Conservation (phyloP, 2,113 vertebrate species). For the Thomomys bottae region DNA sequence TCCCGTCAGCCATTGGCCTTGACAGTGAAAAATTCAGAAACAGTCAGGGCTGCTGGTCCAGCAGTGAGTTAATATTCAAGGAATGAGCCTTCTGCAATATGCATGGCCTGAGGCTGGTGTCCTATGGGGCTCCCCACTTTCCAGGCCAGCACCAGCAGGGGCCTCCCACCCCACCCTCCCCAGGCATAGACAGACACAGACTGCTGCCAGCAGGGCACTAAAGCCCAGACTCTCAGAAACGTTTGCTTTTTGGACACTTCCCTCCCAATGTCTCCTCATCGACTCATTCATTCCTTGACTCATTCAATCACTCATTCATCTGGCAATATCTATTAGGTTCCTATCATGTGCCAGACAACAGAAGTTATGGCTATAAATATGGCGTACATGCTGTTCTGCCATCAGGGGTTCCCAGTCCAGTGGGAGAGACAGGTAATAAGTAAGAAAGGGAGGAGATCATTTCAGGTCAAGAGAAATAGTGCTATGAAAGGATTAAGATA, state of each 20-base stretch:
- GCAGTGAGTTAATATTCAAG: constrained; percentile 69
- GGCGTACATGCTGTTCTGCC: background rate
- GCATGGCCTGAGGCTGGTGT: constrained; percentile 61
- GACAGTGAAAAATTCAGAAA: constrained; percentile 72
- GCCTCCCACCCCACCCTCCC: background rate
- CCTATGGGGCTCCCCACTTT: constrained; percentile 56
- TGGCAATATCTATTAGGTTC: background rate
- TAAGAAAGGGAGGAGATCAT: background rate
- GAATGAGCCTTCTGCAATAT: constrained; percentile 66
- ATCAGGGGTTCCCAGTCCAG: constrained; percentile 26
- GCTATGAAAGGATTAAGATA: background rate
- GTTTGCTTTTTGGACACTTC: background rate
- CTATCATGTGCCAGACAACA: background rate
- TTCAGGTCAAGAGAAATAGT: background rate
- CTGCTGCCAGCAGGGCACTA: background rate
- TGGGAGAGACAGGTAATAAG: background rate
- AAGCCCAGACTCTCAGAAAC: constrained; percentile 3
- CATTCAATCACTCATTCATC: constrained; percentile 13
- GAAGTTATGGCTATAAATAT: background rate
- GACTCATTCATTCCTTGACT: background rate
- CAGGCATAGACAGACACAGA: background rate
- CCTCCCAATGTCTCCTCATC: background rate
- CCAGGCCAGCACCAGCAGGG: background rate
- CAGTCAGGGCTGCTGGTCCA: constrained; percentile 45
- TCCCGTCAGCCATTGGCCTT: constrained; percentile 31